Conservation (phyloP, 2,797 vertebrate species). For the Cossypha heuglini region DNA sequence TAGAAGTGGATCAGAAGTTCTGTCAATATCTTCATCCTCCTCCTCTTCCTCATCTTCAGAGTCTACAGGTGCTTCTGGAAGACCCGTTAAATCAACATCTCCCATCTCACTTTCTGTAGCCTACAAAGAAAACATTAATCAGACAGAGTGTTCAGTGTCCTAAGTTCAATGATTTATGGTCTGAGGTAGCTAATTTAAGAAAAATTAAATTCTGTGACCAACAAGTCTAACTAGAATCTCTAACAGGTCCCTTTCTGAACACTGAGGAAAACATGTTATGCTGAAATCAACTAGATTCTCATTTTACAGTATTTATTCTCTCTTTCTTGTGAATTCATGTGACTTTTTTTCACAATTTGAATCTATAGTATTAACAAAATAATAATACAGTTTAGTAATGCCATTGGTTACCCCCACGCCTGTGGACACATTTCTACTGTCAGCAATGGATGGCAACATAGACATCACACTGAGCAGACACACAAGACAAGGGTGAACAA, state of each 20-base stretch:
- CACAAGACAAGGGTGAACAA: fast-evolving
- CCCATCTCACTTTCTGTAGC: conserved; percentile 96
- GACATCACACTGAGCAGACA: neutral
- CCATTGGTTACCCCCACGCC: neutral
- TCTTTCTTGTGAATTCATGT: neutral
- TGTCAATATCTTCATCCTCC: conserved; percentile 95
- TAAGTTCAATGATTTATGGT: neutral
- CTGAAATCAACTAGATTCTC: neutral
- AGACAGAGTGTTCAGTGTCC: neutral
- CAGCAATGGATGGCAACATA: neutral
- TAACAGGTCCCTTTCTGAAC: neutral
- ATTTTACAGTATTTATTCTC: neutral
- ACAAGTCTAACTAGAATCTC: neutral
- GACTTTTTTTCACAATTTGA: neutral
- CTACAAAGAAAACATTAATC: conserved; percentile 69
- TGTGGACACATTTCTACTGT: neutral
- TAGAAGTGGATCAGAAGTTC: conserved; percentile 87
- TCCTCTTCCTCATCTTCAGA: conserved; percentile 97
- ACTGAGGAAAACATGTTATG: fast-evolving
- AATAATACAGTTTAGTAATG: neutral
- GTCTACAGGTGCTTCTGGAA: conserved; percentile 94
- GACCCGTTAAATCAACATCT: conserved; percentile 94
- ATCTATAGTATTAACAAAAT: neutral
- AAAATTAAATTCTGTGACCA: neutral
- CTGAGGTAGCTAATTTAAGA: neutral